Conservation (phyloP, 2,113 vertebrate species). For the Myanophis thanlyinensis region DNA sequence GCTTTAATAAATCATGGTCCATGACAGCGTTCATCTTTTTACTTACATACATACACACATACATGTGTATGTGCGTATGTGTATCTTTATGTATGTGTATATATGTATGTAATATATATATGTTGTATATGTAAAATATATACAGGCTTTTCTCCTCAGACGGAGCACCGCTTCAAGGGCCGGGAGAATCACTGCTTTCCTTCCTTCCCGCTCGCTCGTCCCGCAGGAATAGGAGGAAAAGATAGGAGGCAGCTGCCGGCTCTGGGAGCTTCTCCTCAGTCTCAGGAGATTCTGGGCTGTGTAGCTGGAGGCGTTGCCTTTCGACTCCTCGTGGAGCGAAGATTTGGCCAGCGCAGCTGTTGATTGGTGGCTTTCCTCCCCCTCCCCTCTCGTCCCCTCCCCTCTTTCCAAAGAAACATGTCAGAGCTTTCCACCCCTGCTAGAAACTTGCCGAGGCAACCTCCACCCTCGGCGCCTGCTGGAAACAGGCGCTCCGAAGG, state of each 20-base stretch:
- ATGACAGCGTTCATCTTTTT: no score
- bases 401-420: not conserved
- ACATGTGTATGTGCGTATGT: no score
- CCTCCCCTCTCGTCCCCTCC: no score
- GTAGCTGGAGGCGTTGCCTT: not conserved
- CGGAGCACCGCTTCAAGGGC: not conserved
- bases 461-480: not conserved
- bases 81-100: no score
- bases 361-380: not conserved
- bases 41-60: no score
- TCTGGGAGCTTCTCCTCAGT: not conserved
- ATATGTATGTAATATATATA: no score
- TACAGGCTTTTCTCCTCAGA: not conserved
- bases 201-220: not conserved
- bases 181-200: not conserved
- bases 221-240: not conserved
- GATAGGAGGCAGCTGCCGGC: not conserved
- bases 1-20: no score
- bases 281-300: not conserved
- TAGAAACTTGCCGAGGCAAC: not conserved
- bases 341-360: not conserved
- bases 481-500: not conserved
- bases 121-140: no score
- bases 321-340: not conserved
- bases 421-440: not conserved